phyloP scores from a whole-genome alignment of 1,140 invertebrate genomes.

The Penaeus japonicus region DNA sequence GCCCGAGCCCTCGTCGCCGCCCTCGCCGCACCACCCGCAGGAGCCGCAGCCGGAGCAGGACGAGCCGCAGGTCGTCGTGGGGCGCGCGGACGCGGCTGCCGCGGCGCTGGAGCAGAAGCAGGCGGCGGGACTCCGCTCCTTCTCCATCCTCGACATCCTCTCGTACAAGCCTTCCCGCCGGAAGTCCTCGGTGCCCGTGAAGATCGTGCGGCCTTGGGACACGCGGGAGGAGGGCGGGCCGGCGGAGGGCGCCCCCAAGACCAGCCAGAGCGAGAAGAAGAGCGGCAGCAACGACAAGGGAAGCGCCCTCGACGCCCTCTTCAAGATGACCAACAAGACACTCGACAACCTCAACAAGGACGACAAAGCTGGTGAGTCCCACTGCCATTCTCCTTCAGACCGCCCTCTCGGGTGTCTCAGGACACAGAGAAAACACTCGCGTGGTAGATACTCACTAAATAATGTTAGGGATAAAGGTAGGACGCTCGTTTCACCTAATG shows the following conservation, averaged over 20 bases:
- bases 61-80: slow-evolving; percentile 2
- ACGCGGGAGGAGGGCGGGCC: slow-evolving; percentile 63
- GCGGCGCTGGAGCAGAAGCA: slow-evolving; percentile 31
- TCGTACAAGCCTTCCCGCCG: slow-evolving; percentile 70
- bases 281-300: slow-evolving; percentile 43
- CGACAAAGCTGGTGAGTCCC: slow-evolving; percentile 51
- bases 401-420: no score
- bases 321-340: slow-evolving; percentile 69
- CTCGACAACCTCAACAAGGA: slow-evolving; percentile 66
- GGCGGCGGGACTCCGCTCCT: slow-evolving; percentile 79
- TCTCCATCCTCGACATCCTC: slow-evolving; percentile 91
- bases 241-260: slow-evolving; percentile 59
- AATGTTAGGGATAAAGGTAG: no score
- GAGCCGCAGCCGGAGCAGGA: slow-evolving; percentile 25
- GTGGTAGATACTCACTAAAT: no score
- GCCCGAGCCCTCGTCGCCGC: slow-evolving; percentile 35
- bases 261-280: slow-evolving; percentile 61
- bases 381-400: no score
- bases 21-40: slow-evolving; percentile 36
- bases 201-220: slow-evolving; percentile 91
- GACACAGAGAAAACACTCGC: no score
- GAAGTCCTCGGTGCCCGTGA: slow-evolving; percentile 57
- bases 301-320: slow-evolving; percentile 66
- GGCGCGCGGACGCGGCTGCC: neutral
- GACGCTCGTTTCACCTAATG: no score